A percentile compares a stretch with the other conserved stretches of the same genome.
Conservation (phyloP, 2,888 invertebrate species). For the Phaedon cochleariae region DNA sequence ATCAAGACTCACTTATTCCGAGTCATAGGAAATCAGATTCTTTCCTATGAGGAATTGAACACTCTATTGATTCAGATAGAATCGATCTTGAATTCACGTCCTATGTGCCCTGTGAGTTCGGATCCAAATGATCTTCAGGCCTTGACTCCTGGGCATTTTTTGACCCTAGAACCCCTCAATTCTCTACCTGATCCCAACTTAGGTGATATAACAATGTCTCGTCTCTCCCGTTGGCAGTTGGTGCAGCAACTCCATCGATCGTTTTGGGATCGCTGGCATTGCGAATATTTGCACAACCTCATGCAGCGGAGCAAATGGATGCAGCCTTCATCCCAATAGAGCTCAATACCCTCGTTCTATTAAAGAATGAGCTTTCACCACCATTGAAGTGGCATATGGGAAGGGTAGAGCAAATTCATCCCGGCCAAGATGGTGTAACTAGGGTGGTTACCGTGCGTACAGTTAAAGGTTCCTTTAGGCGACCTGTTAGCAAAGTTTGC, state of each 20-base stretch:
- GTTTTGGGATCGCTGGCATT: background rate
- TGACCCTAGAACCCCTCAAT: constrained; percentile 1
- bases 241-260: constrained; percentile 10
- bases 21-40: constrained; percentile 28
- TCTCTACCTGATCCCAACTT: constrained; percentile 6
- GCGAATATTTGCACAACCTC: background rate
- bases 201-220: background rate
- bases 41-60: constrained; percentile 30
- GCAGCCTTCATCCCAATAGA: background rate
- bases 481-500: constrained; percentile 1
- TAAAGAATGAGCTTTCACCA: constrained; percentile 3
- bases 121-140: background rate
- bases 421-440: background rate
- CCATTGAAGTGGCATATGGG: constrained; percentile 1
- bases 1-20: background rate
- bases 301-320: background rate
- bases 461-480: background rate
- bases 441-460: background rate
- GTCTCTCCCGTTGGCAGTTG: constrained; percentile 5
- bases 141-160: constrained; percentile 5
- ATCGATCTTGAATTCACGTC: constrained; percentile 28
- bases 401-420: constrained; percentile 2
- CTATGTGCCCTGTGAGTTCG: constrained; percentile 16
- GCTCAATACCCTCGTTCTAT: background rate
- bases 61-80: constrained; percentile 25